Base-by-base conservation (phyloP, 1,140 invertebrate genomes). In the Agrypnia vestita region DNA sequence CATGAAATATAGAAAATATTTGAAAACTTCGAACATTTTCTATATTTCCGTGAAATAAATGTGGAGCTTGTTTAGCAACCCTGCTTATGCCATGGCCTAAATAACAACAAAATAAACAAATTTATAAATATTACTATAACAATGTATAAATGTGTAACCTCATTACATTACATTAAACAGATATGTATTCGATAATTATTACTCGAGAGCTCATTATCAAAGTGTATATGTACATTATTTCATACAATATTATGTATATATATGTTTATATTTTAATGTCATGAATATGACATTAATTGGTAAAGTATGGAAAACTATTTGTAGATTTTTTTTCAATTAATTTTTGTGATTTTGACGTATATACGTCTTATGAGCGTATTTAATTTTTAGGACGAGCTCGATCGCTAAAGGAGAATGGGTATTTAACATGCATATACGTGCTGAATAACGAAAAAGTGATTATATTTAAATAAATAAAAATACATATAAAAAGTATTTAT, bases 41-140 rank as follows among this genome's bases (percentile, higher is more conserved):
- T 75, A 59, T 76, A 25, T 43, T 78, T 43, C 13, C 55, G 15
- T 43, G 19, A 78, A 13, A 47, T 51, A 77, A 67, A 51, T 78
- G 76, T 78, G 62, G 69, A 69, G 73, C 74, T 35, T 64, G 61
- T 44, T 67, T 67, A 69, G 76, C 76, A 78, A 69, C 76, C 67
- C 62, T 78, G 76, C 76, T 53, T 46, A 69, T 56, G 76, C 76
- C 76, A 69, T 47, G 76, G 76, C 76, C 76, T 78, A 15, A 55
- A 35, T 35, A 78, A 78, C 3, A 69, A 69, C 25, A 53, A n/a
- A 17, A 19, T 64, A 77, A 56, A 77, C 64, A 43, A 49, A 67
- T 62, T 25, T 61, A 44, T 76, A 56, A 59, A 46, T 46, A 64
- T n/a, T 13, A 51, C 12, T 64, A 49, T 64, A 51, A 55, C 53